A percentile compares a stretch with the other conserved stretches of the same genome.
phyloP scores from a whole-genome alignment of 2,113 vertebrate genomes.

The Gracilinanus agilis region DNA sequence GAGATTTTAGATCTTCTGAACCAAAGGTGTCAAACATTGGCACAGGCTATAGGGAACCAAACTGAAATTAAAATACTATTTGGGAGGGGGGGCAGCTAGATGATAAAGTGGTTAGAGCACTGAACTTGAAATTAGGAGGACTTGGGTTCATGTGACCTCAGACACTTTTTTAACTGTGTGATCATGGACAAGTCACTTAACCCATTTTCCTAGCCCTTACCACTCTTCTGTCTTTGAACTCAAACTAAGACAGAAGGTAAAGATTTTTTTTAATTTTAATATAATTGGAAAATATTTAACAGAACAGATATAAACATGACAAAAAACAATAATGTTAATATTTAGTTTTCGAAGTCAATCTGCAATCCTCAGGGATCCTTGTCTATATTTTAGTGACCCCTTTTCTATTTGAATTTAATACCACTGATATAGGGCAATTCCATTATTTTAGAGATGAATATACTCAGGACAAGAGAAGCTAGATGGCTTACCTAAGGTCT shows the following conservation, averaged over 20 bases:
- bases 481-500: neutral
- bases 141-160: no score
- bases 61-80: neutral
- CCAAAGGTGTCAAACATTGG: neutral
- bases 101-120: no score
- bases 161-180: no score
- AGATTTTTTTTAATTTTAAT: no score
- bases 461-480: neutral
- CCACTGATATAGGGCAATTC: neutral
- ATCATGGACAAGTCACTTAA: no score
- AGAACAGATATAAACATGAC: neutral
- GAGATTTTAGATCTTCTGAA: conserved; percentile 9
- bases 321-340: neutral
- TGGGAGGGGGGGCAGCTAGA: no score
- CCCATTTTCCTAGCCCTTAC: no score
- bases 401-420: no score
- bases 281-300: neutral
- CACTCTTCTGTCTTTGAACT: no score
- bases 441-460: neutral
- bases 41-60: neutral
- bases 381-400: neutral
- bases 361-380: neutral
- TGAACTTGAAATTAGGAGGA: no score
- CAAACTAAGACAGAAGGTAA: no score
- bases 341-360: neutral